Percentiles rank a stretch among this genome's conserved stretches.
Evolutionary conservation across 2,797 vertebrate species (phyloP).

Genomic region (Acipenser oxyrinchus): DNA sequence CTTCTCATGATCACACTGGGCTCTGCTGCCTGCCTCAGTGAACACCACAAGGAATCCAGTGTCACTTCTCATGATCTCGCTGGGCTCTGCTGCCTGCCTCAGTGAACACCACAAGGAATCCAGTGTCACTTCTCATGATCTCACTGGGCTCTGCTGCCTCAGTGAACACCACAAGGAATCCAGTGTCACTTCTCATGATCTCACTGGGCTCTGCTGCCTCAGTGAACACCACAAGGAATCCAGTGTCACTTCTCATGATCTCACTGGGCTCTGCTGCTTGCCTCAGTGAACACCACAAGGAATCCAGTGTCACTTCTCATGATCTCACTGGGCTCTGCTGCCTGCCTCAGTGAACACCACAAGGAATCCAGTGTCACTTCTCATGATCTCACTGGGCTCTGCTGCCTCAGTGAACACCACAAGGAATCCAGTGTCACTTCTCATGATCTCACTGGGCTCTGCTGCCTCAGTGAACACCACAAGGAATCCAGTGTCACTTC

Average conservation of each 20-base stretch:
- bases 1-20: no score
- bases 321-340: conserved; percentile 4
- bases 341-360: neutral
- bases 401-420: neutral
- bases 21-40: neutral
- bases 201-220: conserved; percentile 4
- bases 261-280: no score
- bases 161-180: neutral
- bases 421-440: no score
- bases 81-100: conserved; percentile 5
- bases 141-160: no score
- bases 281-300: neutral
- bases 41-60: neutral
- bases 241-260: no score
- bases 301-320: no score
- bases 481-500: neutral
- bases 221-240: neutral
- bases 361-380: neutral
- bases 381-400: no score
- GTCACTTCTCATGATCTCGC: no score
- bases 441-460: no score
- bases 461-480: neutral
- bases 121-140: no score
- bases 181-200: no score
- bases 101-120: neutral